Evolutionary conservation across 2,888 invertebrate genomes (phyloP).

Genomic region (Notodonta ziczac): DNA sequence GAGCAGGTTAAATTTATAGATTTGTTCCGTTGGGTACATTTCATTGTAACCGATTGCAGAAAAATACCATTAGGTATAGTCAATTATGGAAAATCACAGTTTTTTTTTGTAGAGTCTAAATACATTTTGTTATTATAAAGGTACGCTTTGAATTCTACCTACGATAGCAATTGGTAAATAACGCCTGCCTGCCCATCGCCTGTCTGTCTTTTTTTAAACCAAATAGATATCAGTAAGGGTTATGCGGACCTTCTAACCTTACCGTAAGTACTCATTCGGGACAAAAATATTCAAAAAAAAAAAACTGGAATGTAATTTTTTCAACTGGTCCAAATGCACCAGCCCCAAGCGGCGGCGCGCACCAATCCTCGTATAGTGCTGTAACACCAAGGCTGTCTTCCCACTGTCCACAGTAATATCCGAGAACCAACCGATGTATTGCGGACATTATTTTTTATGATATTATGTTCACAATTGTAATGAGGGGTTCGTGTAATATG

Average conservation of each 20-base stretch:
- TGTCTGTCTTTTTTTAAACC: too few relatives aligned
- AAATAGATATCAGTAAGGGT: too few relatives aligned
- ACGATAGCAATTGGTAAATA: too few relatives aligned
- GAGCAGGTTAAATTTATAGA: conserved; percentile 11
- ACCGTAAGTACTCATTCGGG: too few relatives aligned
- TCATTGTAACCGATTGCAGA: not conserved
- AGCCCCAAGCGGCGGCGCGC: conserved; percentile 17
- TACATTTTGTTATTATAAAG: too few relatives aligned
- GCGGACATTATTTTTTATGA: not conserved
- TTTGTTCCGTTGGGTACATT: conserved; percentile 12
- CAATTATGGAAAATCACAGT: not conserved
- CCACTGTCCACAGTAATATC: conserved; percentile 28
- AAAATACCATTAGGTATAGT: not conserved
- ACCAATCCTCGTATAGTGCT: conserved; percentile 27
- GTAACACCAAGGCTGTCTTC: conserved; percentile 38
- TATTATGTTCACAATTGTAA: not conserved
- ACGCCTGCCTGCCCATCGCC: too few relatives aligned
- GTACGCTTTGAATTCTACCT: too few relatives aligned
- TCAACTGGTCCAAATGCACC: not conserved
- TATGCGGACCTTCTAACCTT: too few relatives aligned
- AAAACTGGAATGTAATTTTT: too few relatives aligned
- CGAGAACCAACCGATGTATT: not conserved
- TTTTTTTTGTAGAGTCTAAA: too few relatives aligned
- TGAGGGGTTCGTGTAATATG: not conserved
- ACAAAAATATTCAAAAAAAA: too few relatives aligned